phyloP scores from a whole-genome alignment of 2,888 invertebrate genomes.

The Cacoxenus indagator region DNA sequence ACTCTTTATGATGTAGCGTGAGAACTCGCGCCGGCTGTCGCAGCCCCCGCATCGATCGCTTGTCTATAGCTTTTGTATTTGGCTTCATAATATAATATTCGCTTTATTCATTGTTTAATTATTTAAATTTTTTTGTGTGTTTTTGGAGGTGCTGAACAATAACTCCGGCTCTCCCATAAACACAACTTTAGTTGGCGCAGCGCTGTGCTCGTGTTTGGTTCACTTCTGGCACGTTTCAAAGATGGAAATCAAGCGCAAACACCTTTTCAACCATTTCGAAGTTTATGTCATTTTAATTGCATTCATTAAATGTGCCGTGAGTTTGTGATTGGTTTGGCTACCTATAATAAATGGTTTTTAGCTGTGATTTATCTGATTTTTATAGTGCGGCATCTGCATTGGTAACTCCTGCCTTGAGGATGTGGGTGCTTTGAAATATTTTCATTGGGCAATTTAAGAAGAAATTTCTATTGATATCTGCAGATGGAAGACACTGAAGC shows the following conservation, averaged over 20 bases:
- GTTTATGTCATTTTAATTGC: slow-evolving; percentile 23
- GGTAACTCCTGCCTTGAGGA: slow-evolving; percentile 48
- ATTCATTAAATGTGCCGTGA: slow-evolving; percentile 34
- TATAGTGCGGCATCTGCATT: slow-evolving; percentile 40
- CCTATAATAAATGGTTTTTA: not conserved
- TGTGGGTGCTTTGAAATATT: slow-evolving; percentile 39
- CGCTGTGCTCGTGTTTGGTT: not conserved
- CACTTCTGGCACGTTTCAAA: not conserved
- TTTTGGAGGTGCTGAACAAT: not conserved
- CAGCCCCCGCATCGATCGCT: not conserved
- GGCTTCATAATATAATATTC: not conserved
- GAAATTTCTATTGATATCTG: not conserved
- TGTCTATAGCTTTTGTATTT: not conserved
- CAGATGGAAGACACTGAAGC: slow-evolving; percentile 52
- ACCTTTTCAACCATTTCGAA: not conserved
- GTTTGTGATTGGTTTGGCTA: slow-evolving; percentile 20
- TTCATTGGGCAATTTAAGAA: not conserved
- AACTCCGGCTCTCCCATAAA: not conserved
- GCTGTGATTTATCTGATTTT: not conserved
- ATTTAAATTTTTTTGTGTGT: not conserved
- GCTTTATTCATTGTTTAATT: not conserved
- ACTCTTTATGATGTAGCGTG: slow-evolving; percentile 5
- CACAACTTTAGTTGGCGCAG: not conserved
- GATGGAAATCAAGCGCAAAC: not conserved
- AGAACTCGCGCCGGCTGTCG: not conserved